phyloP scores from a whole-genome alignment of 2,113 vertebrate genomes.

The Oryzias javanicus region DNA sequence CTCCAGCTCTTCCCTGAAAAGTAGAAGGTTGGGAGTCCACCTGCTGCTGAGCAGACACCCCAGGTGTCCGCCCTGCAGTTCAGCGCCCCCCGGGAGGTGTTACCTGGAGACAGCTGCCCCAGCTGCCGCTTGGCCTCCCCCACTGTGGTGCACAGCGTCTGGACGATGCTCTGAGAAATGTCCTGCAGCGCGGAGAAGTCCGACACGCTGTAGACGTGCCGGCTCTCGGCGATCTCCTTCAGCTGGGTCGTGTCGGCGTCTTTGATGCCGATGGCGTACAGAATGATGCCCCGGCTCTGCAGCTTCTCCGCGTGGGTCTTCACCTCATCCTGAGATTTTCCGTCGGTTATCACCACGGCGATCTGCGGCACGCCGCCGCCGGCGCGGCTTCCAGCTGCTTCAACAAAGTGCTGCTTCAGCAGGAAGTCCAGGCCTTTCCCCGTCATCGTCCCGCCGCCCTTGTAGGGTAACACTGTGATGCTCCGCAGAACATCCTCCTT shows the following conservation, averaged over 20 bases:
- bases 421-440: constrained; percentile 84
- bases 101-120: constrained; percentile 53
- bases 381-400: constrained; percentile 83
- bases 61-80: neutral
- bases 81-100: neutral
- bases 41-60: too few relatives aligned
- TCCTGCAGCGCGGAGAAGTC: constrained; percentile 72
- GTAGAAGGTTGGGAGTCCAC: too few relatives aligned
- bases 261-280: constrained; percentile 86
- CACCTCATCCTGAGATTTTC: constrained; percentile 62
- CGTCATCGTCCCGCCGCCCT: constrained; percentile 79
- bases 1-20: too few relatives aligned
- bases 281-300: constrained; percentile 69
- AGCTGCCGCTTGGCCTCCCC: constrained; percentile 66
- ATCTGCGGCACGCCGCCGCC: constrained; percentile 61
- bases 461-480: constrained; percentile 79
- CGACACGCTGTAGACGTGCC: constrained; percentile 69
- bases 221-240: constrained; percentile 66
- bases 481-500: constrained; percentile 77
- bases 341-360: constrained; percentile 63
- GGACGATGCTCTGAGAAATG: constrained; percentile 68
- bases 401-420: constrained; percentile 80
- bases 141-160: constrained; percentile 74
- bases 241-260: constrained; percentile 77
- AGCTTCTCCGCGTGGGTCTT: constrained; percentile 71